Base-by-base conservation (phyloP, 2,888 invertebrate genomes). In the Ariolimax columbianus region DNA sequence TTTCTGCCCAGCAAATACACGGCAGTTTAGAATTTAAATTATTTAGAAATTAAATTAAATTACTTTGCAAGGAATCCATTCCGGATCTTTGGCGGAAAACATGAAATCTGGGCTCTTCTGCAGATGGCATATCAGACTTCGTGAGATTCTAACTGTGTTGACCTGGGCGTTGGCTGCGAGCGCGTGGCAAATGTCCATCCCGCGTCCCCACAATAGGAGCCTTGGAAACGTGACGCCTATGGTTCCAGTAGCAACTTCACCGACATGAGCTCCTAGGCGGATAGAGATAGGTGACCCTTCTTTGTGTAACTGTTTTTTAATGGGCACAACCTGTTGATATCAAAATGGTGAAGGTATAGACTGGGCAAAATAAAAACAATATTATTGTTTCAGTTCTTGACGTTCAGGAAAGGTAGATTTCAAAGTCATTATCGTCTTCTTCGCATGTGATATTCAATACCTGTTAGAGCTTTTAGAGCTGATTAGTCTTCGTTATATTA, bases 181-280 rank as follows among this genome's bases (percentile, higher is more conserved):
- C 7, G 89, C 55, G 17, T 77, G 79, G 26, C 89, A 86, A 17
- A 89, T 87, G 51, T 90, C 89, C 33, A 90, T 84, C 0, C 89
- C 87, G 40, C 87, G 86, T 1, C 91, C 91, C 19, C 90, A 85
- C 30, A 89, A 73, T 26, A 86, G 80, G 72, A 89, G 90, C 70
- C 87, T 86, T 2, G 91, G 91, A 43, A 89, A 83, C 11, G 87
- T 84, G 26, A 79, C 70, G 17, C 89, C 89, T 0, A 91, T 83
- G 6, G 90, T 88, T 9, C 91, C 91, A 19, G 90, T 88, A 47
- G 87, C 86, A 11, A 89, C 89, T 17, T 85, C 82, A 7, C 91
- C 91, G 17, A 87, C 86, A 77, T 88, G 85, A n/a, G 85, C 86
- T 47, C 83, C 68, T 17, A 86, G 68, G 0, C 84, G 77, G 6